Percentiles rank a stretch among this genome's conserved stretches.
Evolutionary conservation across 2,113 vertebrate species (phyloP).

Genomic region (Pionites leucogaster): DNA sequence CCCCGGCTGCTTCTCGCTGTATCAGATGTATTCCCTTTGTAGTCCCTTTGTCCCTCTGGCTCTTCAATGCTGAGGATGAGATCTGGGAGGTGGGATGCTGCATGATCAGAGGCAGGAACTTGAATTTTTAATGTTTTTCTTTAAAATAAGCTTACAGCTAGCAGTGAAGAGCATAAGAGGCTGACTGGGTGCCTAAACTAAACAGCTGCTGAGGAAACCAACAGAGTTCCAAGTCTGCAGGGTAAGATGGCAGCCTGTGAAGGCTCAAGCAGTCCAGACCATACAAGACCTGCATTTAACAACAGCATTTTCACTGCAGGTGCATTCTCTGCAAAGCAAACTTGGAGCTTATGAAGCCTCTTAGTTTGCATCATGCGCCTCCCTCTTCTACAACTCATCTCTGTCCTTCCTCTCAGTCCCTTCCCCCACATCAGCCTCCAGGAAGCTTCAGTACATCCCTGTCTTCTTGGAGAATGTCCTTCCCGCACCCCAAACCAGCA

Average conservation of each 20-base stretch:
- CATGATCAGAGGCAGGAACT: neutral
- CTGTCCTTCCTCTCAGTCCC: neutral
- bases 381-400: neutral
- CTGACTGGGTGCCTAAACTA: neutral
- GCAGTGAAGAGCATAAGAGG: neutral
- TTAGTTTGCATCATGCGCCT: neutral
- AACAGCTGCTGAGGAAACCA: constrained; percentile 4
- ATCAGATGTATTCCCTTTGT: neutral
- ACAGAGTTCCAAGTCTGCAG: neutral
- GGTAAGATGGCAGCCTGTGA: neutral
- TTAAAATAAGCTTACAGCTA: neutral
- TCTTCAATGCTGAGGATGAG: neutral
- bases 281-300: neutral
- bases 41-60: neutral
- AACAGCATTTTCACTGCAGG: neutral
- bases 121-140: neutral
- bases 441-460: neutral
- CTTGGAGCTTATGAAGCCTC: neutral
- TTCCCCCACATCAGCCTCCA: neutral
- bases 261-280: neutral
- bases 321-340: neutral
- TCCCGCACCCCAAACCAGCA: neutral
- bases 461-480: neutral
- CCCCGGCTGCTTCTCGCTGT: neutral
- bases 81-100: neutral